phyloP scores from a whole-genome alignment of 2,113 vertebrate species.

The Gorilla gorilla region DNA sequence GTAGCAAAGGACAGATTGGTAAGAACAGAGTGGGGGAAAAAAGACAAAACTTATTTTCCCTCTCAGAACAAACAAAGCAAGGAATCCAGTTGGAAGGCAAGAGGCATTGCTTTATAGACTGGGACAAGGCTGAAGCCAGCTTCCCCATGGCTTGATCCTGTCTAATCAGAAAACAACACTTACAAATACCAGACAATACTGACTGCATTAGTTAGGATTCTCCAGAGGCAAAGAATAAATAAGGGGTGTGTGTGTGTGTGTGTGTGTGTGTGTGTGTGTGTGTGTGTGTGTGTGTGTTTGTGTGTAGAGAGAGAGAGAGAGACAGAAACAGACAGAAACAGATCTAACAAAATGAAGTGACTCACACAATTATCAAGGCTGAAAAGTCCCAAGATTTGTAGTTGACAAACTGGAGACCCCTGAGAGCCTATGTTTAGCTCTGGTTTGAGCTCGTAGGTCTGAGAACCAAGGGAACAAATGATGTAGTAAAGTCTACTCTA shows the following conservation, averaged over 20 bases:
- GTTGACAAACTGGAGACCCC: not conserved
- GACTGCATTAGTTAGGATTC: not conserved
- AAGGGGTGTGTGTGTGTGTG: not conserved
- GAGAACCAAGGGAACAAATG: not conserved
- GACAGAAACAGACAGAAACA: not conserved
- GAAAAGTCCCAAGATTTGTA: not conserved
- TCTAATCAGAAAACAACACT: constrained; percentile 23
- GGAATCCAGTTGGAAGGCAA: constrained; percentile 53
- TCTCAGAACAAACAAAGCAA: constrained; percentile 39
- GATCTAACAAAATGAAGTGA: not conserved
- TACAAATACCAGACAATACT: not conserved
- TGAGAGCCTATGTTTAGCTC: not conserved
- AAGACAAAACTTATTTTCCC: constrained; percentile 65
- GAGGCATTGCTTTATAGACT: constrained; percentile 40
- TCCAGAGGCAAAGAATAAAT: not conserved
- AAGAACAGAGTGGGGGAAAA: constrained; percentile 47
- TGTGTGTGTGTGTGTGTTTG: no score
- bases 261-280: not conserved
- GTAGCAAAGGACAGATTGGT: constrained; percentile 74
- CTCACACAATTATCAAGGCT: not conserved
- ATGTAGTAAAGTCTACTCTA: not conserved
- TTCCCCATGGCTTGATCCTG: not conserved
- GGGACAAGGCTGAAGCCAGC: not conserved
- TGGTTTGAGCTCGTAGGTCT: not conserved
- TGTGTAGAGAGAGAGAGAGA: not conserved